Conservation (phyloP, 1,140 invertebrate species). For the Leucophenga varia region DNA sequence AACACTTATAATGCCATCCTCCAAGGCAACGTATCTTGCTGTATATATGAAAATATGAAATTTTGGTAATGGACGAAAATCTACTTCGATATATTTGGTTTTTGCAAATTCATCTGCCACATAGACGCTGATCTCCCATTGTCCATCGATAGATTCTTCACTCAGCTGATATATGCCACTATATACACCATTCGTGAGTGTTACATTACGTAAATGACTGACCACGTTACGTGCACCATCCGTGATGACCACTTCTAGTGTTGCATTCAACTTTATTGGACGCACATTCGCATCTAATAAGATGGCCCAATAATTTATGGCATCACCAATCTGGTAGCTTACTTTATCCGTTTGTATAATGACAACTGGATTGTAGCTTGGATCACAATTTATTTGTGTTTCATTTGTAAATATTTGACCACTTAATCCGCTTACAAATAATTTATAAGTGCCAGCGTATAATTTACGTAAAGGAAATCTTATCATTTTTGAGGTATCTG, state of each 20-base stretch:
- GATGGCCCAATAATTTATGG: conserved; percentile 78
- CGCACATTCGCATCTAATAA: conserved; percentile 72
- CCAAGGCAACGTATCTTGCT: conserved; percentile 76
- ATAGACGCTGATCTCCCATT: conserved; percentile 80
- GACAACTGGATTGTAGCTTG: no score
- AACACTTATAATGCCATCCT: conserved; percentile 70
- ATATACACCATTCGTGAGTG: conserved; percentile 3
- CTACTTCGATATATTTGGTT: conserved; percentile 35
- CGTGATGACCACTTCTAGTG: neutral
- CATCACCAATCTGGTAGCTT: conserved; percentile 83
- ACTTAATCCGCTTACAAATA: no score
- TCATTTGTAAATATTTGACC: no score
- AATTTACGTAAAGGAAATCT: no score
- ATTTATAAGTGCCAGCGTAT: no score
- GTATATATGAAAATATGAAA: conserved; percentile 81
- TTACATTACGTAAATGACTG: neutral
- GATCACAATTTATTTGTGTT: no score
- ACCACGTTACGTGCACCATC: conserved; percentile 1
- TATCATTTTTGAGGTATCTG: no score
- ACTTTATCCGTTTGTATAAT: conserved; percentile 91
- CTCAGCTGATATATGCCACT: no score
- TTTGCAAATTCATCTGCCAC: conserved; percentile 62
- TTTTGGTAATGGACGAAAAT: conserved; percentile 87
- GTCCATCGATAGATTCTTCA: conserved; percentile 73
- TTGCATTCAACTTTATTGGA: conserved; percentile 39